Conservation (phyloP, 2,113 vertebrate genomes). For the Oryzias javanicus region DNA sequence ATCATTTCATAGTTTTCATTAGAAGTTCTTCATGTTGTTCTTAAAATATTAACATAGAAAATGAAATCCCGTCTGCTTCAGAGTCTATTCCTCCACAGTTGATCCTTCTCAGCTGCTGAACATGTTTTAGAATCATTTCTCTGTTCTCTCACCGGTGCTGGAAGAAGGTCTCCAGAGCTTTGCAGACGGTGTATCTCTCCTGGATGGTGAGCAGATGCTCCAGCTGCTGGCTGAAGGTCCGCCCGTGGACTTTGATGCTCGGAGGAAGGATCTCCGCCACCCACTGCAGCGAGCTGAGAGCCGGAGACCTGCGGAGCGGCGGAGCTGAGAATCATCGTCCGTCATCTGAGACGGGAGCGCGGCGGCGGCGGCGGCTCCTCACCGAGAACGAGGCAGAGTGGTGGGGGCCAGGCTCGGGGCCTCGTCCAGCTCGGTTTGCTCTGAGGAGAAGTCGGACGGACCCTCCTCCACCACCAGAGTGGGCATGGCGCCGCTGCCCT, state of each 20-base stretch:
- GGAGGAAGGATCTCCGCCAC: conserved; percentile 95
- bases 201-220: conserved; percentile 93
- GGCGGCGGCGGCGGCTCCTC: background rate
- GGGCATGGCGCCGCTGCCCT: conserved; percentile 96
- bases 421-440: conserved; percentile 84
- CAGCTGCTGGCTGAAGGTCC: conserved; percentile 96
- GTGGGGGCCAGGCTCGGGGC: conserved; percentile 48
- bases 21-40: no score
- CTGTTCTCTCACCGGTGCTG: conserved; percentile 86
- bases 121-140: no score
- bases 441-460: conserved; percentile 81
- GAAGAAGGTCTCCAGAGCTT: conserved; percentile 94
- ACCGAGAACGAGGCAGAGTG: conserved; percentile 71
- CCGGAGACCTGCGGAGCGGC: conserved; percentile 78
- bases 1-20: no score
- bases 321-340: background rate
- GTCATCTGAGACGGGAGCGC: no score
- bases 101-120: no score
- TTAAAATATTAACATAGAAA: no score
- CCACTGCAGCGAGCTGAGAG: conserved; percentile 96
- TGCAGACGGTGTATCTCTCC: conserved; percentile 90
- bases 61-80: no score
- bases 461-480: conserved; percentile 96
- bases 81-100: no score
- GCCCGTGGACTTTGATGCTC: conserved; percentile 93